Evolutionary conservation across 2,888 invertebrate species (phyloP).

Genomic region (Schrankia costaestrigalis): DNA sequence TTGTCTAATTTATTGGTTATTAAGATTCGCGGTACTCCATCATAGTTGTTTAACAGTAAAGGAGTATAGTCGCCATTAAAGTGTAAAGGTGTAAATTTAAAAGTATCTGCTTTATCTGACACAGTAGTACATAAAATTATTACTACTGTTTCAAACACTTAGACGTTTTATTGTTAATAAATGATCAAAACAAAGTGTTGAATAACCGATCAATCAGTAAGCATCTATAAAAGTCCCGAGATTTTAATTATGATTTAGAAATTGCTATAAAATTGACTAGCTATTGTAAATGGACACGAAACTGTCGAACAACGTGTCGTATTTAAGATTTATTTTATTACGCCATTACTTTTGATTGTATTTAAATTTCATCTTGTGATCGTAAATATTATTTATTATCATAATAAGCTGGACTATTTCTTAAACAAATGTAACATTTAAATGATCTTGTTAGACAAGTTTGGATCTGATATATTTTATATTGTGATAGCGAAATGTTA

Average conservation of each 20-base stretch:
- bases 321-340: conserved; percentile 50
- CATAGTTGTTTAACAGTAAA: no score
- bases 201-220: conserved; percentile 10
- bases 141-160: conserved; percentile 24
- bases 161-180: conserved; percentile 29
- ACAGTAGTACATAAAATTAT: conserved; percentile 11
- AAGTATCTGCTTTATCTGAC: no score
- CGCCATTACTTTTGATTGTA: conserved; percentile 35
- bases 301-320: conserved; percentile 43
- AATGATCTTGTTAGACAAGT: conserved; percentile 25
- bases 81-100: no score
- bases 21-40: no score
- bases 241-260: conserved; percentile 47
- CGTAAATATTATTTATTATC: conserved; percentile 40
- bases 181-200: conserved; percentile 4
- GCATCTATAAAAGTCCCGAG: conserved; percentile 32
- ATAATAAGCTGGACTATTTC: conserved; percentile 22
- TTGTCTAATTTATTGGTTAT: no score
- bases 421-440: conserved; percentile 20
- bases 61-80: no score
- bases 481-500: conserved; percentile 19
- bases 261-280: conserved; percentile 38
- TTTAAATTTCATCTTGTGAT: conserved; percentile 36
- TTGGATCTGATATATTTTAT: conserved; percentile 10
- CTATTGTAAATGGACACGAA: conserved; percentile 40